These are phyloP conservation scores for Melinaea marsaeus DNA, from an alignment of 2,888 invertebrate species.

Conservation along the genomic window DNA sequence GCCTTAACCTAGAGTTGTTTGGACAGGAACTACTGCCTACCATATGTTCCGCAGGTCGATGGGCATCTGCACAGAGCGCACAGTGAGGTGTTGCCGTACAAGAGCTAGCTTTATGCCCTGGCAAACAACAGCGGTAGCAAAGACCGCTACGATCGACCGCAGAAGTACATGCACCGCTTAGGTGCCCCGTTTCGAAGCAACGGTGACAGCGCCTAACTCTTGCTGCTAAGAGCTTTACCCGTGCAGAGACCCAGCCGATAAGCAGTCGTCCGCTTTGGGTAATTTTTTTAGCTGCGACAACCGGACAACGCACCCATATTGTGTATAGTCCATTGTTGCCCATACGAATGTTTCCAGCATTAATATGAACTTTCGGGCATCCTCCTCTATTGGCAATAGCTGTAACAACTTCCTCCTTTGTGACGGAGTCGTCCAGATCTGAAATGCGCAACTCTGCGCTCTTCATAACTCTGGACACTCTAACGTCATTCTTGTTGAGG, in stretches of 20 bases:
- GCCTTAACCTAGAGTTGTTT: too few relatives aligned
- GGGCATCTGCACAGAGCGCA: neutral
- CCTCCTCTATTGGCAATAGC: conserved; percentile 19
- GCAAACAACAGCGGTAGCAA: conserved; percentile 25
- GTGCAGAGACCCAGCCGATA: too few relatives aligned
- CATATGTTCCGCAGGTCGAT: conserved; percentile 15
- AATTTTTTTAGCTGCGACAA: conserved; percentile 25
- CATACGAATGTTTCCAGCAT: conserved; percentile 9
- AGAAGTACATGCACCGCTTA: neutral
- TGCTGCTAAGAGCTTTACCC: conserved; percentile 12
- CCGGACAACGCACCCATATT: conserved; percentile 19
- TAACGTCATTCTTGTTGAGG: too few relatives aligned
- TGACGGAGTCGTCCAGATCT: conserved; percentile 29
- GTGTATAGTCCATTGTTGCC: neutral
- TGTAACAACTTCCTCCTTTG: conserved; percentile 9
- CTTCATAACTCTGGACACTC: too few relatives aligned
- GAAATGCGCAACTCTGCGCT: conserved; percentile 22
- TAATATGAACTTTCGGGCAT: conserved; percentile 11
- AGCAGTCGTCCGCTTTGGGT: neutral
- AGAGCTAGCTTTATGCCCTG: conserved; percentile 20
- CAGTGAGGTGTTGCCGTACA: conserved; percentile 26
- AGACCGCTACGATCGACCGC: neutral
- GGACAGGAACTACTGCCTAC: conserved; percentile 15
- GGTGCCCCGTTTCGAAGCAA: conserved; percentile 26
- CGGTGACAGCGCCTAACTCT: conserved; percentile 24